A percentile compares a stretch with the other conserved stretches of the same genome.
phyloP scores from a whole-genome alignment of 2,888 invertebrate genomes.

The Drosophila imparisetae region DNA sequence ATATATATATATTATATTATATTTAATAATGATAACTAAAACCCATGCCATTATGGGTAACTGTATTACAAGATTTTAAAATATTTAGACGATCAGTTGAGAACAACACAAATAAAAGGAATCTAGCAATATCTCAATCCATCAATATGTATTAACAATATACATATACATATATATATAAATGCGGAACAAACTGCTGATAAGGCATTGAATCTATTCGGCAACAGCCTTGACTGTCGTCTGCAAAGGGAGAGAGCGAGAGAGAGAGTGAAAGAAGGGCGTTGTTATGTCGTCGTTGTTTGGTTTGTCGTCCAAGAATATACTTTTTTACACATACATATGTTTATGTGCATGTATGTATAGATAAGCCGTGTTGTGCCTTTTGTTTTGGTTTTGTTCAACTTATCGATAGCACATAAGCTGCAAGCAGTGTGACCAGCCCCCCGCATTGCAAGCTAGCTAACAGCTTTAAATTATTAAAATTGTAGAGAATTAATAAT shows the following conservation, averaged over 20 bases:
- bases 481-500: background rate
- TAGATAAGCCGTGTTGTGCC: constrained; percentile 9
- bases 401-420: constrained; percentile 25
- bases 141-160: background rate
- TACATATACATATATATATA: background rate
- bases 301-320: constrained; percentile 18
- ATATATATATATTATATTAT: constrained; percentile 23
- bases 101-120: constrained; percentile 9
- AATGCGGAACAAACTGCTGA: constrained; percentile 17
- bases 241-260: background rate
- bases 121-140: constrained; percentile 1
- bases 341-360: background rate
- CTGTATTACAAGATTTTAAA: constrained; percentile 8
- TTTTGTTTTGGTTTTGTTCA: constrained; percentile 2
- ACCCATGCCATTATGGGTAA: constrained; percentile 1
- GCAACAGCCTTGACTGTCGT: constrained; percentile 11
- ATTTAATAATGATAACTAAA: constrained; percentile 9
- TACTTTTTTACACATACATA: background rate
- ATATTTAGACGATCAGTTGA: constrained; percentile 3
- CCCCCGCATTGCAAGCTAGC: background rate
- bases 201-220: constrained; percentile 13
- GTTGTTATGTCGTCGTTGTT: constrained; percentile 32
- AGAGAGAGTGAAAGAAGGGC: constrained; percentile 22
- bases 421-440: constrained; percentile 6
- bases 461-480: background rate